Base-by-base conservation (phyloP, 2,113 vertebrate species). In the Eleginops maclovinus region DNA sequence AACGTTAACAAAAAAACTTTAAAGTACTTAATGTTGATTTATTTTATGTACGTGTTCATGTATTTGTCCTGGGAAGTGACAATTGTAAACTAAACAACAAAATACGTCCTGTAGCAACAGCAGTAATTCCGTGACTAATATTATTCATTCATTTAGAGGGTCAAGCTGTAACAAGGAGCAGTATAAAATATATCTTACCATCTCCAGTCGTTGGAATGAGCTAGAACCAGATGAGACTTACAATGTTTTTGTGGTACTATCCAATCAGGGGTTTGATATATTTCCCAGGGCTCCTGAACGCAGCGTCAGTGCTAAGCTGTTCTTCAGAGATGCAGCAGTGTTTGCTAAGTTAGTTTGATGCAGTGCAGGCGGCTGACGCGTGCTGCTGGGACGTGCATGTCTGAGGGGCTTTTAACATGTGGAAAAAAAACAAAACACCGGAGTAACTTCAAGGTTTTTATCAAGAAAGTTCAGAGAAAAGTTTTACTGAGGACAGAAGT, bases 371-470 rank as follows among this genome's bases (percentile, higher is more conserved):
- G 11, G 68, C 43, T 44, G 72, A 73, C n/a, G 67, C 69, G 72
- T 59, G 19, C 26, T 13, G 62, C 26, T 15, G 59, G 67, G 83
- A 77, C 85, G 73, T 75, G 28, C 19, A 24, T 64, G 49, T 78
- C n/a, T 49, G 68, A 54, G 49, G 19, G 58, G 47, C 68, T 76
- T 79, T 62, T 74, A 85, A 53, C 85, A 90, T 91, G 91, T 91
- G 75, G 85, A 75, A 70, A 49, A 43, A 79, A 24, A 21, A 80
- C 56, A 40, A 80, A 60, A 31, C 2, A 15, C 73, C 17, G 71
- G 69, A 86, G 1, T 75, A 51, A 71, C 59, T 11, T 54, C 15
- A 41, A 47, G 1, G 24, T 67, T 75, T 13, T 22, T 9, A n/a
- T 0, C 41, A 19, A 53, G 58, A 71, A 69, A 43, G 54, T 0